Conservation (phyloP, 2,888 invertebrate species). For the Tetramorium bicarinatum region DNA sequence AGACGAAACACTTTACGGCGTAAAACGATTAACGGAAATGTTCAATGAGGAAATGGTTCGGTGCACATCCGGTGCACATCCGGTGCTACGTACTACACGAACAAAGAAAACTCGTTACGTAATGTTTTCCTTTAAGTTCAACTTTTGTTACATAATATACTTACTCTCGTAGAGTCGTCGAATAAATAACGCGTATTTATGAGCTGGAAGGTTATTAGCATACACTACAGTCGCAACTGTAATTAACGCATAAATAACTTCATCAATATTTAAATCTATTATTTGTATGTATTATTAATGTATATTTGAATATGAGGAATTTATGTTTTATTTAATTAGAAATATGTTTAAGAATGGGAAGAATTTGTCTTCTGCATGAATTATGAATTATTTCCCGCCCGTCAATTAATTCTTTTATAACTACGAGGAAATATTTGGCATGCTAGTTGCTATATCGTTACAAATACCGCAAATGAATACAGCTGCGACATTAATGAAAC, state of each 20-base stretch:
- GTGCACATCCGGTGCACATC: slow-evolving; percentile 40
- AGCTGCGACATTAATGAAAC: slow-evolving; percentile 30
- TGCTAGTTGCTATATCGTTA: background rate
- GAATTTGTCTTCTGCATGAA: background rate
- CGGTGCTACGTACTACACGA: slow-evolving; percentile 1
- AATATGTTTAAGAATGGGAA: background rate
- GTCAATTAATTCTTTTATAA: slow-evolving; percentile 28
- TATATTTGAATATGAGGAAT: background rate
- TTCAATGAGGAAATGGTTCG: slow-evolving; percentile 39
- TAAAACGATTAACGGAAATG: slow-evolving; percentile 32
- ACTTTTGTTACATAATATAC: slow-evolving; percentile 12
- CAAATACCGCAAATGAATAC: background rate
- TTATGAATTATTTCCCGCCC: background rate
- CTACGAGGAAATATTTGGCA: background rate
- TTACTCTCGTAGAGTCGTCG: background rate
- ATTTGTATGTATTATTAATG: background rate
- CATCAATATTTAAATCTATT: background rate
- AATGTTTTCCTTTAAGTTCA: slow-evolving; percentile 22
- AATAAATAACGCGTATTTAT: slow-evolving; percentile 25
- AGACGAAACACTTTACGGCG: slow-evolving; percentile 3
- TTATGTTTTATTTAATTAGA: background rate
- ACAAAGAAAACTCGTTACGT: slow-evolving; percentile 36
- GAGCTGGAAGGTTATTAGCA: slow-evolving; percentile 14
- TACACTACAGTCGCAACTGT: background rate
- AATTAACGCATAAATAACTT: slow-evolving; percentile 14